phyloP scores from a whole-genome alignment of 2,113 vertebrate species.

The Psophia crepitans region DNA sequence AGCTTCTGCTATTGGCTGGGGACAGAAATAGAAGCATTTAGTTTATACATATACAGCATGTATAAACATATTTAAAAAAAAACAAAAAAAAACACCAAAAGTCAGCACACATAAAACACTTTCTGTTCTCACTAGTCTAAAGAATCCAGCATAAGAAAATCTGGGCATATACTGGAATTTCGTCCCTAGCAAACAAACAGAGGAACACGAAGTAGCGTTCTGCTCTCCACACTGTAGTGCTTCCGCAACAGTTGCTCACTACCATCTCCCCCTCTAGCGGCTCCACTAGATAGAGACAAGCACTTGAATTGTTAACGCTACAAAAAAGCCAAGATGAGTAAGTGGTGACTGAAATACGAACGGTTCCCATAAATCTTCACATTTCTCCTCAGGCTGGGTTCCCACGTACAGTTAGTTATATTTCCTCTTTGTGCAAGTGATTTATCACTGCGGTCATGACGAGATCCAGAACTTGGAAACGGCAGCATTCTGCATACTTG shows the following conservation, averaged over 20 bases:
- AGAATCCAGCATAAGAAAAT: not conserved
- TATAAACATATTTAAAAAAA: not conserved
- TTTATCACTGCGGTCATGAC: not conserved
- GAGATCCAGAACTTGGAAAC: not conserved
- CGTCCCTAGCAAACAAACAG: not conserved
- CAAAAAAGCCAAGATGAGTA: not conserved
- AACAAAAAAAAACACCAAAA: not conserved
- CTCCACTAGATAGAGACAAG: not conserved
- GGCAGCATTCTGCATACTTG: fast-evolving
- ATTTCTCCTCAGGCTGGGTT: not conserved
- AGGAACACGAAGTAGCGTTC: not conserved
- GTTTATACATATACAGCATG: not conserved
- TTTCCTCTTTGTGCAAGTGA: not conserved
- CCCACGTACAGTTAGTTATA: fast-evolving
- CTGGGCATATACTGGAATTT: fast-evolving
- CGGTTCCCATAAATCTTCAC: not conserved
- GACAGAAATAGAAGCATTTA: not conserved
- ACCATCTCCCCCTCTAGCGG: conserved; percentile 1
- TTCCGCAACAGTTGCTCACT: not conserved
- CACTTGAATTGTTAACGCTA: not conserved
- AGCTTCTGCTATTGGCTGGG: not conserved
- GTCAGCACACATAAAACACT: not conserved
- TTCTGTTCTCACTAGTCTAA: not conserved
- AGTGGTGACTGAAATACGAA: fast-evolving
- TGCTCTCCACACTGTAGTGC: fast-evolving